Evolutionary conservation across 2,888 invertebrate genomes (phyloP).

Genomic region (Apotomis turbidana): DNA sequence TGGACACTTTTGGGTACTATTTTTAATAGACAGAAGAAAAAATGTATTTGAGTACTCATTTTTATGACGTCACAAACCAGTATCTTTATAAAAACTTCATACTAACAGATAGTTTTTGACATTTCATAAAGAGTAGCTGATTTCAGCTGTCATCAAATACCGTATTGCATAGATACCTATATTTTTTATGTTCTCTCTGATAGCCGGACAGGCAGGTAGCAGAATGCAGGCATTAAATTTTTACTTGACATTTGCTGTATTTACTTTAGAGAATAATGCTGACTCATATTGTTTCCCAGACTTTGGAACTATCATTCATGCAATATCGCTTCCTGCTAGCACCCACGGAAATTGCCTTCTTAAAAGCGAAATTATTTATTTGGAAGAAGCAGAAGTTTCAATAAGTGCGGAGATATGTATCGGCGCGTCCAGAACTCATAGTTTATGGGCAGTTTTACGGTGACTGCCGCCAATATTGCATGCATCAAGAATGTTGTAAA

Average conservation of each 20-base stretch:
- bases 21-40: too few relatives aligned
- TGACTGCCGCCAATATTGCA: slow-evolving; percentile 53
- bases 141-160: too few relatives aligned
- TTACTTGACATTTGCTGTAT: background rate
- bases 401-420: slow-evolving; percentile 68
- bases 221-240: too few relatives aligned
- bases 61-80: too few relatives aligned
- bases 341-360: slow-evolving; percentile 32
- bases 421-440: slow-evolving; percentile 50
- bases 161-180: too few relatives aligned
- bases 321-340: slow-evolving; percentile 38
- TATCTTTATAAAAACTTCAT: too few relatives aligned
- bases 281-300: slow-evolving; percentile 22
- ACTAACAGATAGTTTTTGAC: too few relatives aligned
- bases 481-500: slow-evolving; percentile 20
- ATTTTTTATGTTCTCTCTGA: too few relatives aligned
- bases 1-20: too few relatives aligned
- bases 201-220: too few relatives aligned
- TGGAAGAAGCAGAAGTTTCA: slow-evolving; percentile 61
- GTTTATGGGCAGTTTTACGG: slow-evolving; percentile 79
- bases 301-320: slow-evolving; percentile 36
- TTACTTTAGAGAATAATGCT: slow-evolving; percentile 8
- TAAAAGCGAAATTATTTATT: slow-evolving; percentile 49
- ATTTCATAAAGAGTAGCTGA: too few relatives aligned
- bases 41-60: too few relatives aligned